Percentiles rank a stretch among this genome's conserved stretches.
Conservation (phyloP, 2,113 vertebrate species). For the Ranitomeya imitator region DNA sequence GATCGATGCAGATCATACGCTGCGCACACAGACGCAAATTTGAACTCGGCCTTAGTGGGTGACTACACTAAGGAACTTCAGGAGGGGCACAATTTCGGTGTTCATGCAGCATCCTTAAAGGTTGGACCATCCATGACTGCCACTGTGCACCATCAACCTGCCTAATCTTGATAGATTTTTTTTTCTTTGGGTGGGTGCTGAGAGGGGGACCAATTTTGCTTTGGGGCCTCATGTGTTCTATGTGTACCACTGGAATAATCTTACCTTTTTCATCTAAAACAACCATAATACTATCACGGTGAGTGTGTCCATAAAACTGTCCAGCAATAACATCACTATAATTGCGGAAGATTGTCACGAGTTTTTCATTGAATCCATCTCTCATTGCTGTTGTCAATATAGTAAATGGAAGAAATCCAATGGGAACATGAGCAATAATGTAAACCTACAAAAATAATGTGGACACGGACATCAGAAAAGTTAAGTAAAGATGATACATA, state of each 20-base stretch:
- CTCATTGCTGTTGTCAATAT: constrained; percentile 76
- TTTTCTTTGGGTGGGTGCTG: too few species aligned
- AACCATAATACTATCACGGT: constrained; percentile 92
- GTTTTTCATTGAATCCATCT: constrained; percentile 79
- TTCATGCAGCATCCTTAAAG: too few species aligned
- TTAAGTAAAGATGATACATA: not conserved
- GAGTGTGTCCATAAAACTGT: constrained; percentile 95
- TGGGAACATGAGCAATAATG: constrained; percentile 88
- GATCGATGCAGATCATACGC: too few species aligned
- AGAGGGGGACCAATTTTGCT: too few species aligned
- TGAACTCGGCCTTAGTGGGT: too few species aligned
- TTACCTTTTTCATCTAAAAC: constrained; percentile 84
- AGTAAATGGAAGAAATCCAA: constrained; percentile 84
- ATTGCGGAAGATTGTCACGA: constrained; percentile 83
- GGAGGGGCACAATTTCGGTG: too few species aligned
- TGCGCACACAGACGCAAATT: too few species aligned
- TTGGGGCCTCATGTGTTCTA: too few species aligned
- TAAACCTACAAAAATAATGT: constrained; percentile 77
- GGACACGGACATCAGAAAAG: not conserved
- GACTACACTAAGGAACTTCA: too few species aligned
- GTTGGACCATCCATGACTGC: too few species aligned
- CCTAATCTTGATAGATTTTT: too few species aligned
- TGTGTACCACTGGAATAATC: not conserved
- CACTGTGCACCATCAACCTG: too few species aligned
- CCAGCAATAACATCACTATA: constrained; percentile 82